These are phyloP conservation scores for Dryobotodes eremita DNA, from an alignment of 2,888 invertebrate genomes.

Conservation along the genomic window DNA sequence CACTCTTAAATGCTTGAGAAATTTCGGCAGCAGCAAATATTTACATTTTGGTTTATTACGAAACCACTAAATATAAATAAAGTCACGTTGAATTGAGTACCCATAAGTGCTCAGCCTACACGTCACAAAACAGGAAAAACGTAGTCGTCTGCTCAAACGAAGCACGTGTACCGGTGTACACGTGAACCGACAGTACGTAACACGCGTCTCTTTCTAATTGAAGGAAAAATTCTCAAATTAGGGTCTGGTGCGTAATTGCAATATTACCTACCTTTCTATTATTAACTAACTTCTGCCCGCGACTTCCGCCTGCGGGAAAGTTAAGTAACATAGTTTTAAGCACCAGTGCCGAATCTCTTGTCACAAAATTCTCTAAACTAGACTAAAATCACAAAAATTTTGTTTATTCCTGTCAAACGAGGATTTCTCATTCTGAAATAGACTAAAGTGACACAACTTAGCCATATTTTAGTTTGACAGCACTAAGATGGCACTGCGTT, in stretches of 20 bases:
- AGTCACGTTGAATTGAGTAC: neutral
- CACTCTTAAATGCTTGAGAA: neutral
- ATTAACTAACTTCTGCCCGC: neutral
- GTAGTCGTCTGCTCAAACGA: neutral
- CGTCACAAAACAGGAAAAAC: neutral
- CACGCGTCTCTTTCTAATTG: neutral
- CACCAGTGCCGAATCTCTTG: too few species aligned
- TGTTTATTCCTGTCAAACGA: too few species aligned
- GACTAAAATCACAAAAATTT: too few species aligned
- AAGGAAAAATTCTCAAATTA: neutral
- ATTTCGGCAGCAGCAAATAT: neutral
- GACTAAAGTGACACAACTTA: too few species aligned
- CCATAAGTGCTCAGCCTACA: neutral
- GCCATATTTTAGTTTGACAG: too few species aligned
- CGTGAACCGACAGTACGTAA: neutral
- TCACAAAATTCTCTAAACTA: too few species aligned
- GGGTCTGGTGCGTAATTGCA: neutral
- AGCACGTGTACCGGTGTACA: neutral
- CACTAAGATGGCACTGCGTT: too few species aligned
- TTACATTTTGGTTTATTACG: neutral
- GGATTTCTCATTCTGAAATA: too few species aligned
- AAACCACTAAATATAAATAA: neutral
- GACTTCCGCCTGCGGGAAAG: neutral
- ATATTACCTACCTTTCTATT: too few species aligned
- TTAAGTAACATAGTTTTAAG: neutral